Evolutionary conservation across 2,888 invertebrate species (phyloP).

Genomic region (Pteria penguin): DNA sequence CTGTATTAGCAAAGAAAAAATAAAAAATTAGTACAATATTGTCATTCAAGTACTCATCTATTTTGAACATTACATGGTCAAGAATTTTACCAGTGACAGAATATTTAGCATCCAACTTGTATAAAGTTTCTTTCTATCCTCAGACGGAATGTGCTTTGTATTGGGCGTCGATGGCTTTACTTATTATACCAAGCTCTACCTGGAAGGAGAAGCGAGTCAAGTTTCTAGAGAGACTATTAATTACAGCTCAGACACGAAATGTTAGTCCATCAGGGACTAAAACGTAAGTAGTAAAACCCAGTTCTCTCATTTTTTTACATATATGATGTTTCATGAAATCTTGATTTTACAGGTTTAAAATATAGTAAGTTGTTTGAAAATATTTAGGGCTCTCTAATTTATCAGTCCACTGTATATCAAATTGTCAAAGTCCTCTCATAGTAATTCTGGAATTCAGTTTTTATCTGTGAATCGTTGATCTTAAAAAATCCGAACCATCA

Average conservation of each 20-base stretch:
- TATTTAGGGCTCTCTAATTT: background rate
- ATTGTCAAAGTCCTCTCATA: too few species aligned
- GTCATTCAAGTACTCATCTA: too few species aligned
- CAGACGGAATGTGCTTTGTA: slow-evolving; percentile 94
- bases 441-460: too few species aligned
- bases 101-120: too few species aligned
- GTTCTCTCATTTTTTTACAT: slow-evolving; percentile 15
- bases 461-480: too few species aligned
- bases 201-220: slow-evolving; percentile 88
- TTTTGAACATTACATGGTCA: too few species aligned
- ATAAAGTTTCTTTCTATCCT: slow-evolving; percentile 5
- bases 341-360: background rate
- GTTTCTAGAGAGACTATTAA: slow-evolving; percentile 88
- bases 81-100: too few species aligned
- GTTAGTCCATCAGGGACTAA: slow-evolving; percentile 84
- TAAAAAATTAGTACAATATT: too few species aligned
- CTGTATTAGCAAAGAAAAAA: too few species aligned
- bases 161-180: slow-evolving; percentile 89
- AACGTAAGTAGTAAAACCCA: slow-evolving; percentile 58
- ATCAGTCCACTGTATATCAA: too few species aligned
- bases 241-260: slow-evolving; percentile 88
- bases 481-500: too few species aligned
- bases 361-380: background rate
- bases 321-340: too few species aligned
- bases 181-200: slow-evolving; percentile 88